These are phyloP conservation scores for Australoheros scitulus DNA, from an alignment of 2,113 vertebrate genomes.

Conservation along the genomic window DNA sequence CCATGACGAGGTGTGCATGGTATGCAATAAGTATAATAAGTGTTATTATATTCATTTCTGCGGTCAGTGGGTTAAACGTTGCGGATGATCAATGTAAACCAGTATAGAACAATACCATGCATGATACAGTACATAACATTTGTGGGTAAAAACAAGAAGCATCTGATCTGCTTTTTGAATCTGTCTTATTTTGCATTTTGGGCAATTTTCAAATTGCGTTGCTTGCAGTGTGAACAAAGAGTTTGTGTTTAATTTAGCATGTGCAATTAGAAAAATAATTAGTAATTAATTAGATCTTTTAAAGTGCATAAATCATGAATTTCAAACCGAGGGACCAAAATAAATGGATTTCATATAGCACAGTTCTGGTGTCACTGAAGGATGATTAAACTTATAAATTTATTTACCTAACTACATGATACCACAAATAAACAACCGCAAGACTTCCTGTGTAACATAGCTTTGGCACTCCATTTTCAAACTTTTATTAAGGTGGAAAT, in stretches of 20 bases:
- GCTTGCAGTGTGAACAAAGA: slow-evolving; percentile 45
- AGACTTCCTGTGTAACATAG: slow-evolving; percentile 25
- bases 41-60: background rate
- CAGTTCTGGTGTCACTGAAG: background rate
- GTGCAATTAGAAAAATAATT: background rate
- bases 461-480: slow-evolving; percentile 26
- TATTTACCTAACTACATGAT: background rate
- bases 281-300: background rate
- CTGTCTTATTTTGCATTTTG: background rate
- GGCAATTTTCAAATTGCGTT: background rate
- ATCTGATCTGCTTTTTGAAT: background rate
- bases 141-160: background rate
- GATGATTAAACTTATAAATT: background rate
- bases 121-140: slow-evolving; percentile 16
- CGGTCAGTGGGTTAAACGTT: background rate
- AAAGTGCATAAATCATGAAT: background rate
- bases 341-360: background rate
- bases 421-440: background rate
- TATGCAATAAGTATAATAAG: no score
- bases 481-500: slow-evolving; percentile 33
- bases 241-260: slow-evolving; percentile 1
- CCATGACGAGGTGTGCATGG: background rate
- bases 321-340: background rate
- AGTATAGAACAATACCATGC: background rate
- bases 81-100: background rate